Conservation (phyloP, 2,113 vertebrate species). For the Chunga burmeisteri region DNA sequence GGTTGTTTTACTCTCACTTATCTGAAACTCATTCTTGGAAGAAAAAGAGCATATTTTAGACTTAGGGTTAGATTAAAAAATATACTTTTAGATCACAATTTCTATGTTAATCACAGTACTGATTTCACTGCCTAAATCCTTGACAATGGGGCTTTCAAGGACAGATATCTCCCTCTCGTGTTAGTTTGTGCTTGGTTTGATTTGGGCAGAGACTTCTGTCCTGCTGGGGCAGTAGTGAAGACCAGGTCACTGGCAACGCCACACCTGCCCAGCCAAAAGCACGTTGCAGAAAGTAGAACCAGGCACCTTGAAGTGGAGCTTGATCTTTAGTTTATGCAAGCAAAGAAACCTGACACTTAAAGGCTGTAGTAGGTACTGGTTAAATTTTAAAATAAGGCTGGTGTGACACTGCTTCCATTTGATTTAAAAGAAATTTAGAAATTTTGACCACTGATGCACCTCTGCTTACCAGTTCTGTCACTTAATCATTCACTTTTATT, state of each 20-base stretch:
- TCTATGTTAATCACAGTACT: neutral
- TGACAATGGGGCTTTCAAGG: neutral
- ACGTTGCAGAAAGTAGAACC: neutral
- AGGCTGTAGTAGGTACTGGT: neutral
- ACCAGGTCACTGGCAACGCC: neutral
- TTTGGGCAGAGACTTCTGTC: neutral
- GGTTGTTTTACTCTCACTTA: neutral
- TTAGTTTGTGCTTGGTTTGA: neutral
- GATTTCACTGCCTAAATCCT: neutral
- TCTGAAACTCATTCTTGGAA: neutral
- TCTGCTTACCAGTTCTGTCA: neutral
- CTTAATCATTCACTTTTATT: neutral
- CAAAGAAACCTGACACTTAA: neutral
- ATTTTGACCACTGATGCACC: neutral
- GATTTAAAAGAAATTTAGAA: neutral
- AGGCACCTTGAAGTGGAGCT: neutral
- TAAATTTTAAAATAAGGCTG: neutral
- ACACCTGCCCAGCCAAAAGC: neutral
- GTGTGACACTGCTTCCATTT: neutral
- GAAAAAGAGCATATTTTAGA: neutral
- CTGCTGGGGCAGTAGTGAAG: neutral
- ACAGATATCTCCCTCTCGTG: neutral
- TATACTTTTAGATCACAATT: neutral
- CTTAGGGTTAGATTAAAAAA: neutral
- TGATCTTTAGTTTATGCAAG: neutral